Evolutionary conservation across 1,140 invertebrate species (phyloP), one percentile per base, ranked within the genome.

Genomic region (Scaptomyza graminum): DNA sequence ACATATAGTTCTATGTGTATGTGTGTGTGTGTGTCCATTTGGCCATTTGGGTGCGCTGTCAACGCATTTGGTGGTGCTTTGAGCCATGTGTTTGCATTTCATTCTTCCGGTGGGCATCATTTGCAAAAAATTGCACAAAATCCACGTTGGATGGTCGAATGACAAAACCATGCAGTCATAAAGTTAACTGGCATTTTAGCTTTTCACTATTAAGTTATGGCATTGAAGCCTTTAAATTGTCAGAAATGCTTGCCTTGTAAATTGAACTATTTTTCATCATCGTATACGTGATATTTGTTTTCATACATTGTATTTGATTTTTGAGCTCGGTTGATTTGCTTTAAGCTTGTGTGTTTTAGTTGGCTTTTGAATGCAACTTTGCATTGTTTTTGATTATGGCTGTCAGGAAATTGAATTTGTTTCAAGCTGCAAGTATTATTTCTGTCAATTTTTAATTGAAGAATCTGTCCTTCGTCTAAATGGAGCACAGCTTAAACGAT

Each of bases 111-210:
- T 82, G 82, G 82, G 82, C 74, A 85, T 85, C 63, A 85, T 85
- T 85, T 85, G 82, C 82, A 85, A 87, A 82, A 76, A 85, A 85
- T 78, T 87, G 67, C 82, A 82, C 31, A 81, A 79, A 77, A 79
- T 78, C 61, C 55, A 57, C 56, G 61, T 47, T 55, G 65, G 66
- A 71, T 70, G 62, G 71, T 59, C 62, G 71, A 34, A 55, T 56
- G 41, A 16, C 57, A 67, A 44, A 68, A 56, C 59, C 54, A 60
- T 63, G 49, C 55, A 57, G 70, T 67, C 74, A 85, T 63, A 81
- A 85, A 82, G 82, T 85, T 71, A 72, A 70, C 50, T 67, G 78
- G 44, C 50, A 63, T 78, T 85, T 75, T 68, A 67, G 72, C 39
- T 31, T 49, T 70, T 34, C 61, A 59, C 47, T 22, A 31, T 39